Evolutionary conservation across 2,888 invertebrate genomes (phyloP).

Genomic region (Augochlorella aurata): DNA sequence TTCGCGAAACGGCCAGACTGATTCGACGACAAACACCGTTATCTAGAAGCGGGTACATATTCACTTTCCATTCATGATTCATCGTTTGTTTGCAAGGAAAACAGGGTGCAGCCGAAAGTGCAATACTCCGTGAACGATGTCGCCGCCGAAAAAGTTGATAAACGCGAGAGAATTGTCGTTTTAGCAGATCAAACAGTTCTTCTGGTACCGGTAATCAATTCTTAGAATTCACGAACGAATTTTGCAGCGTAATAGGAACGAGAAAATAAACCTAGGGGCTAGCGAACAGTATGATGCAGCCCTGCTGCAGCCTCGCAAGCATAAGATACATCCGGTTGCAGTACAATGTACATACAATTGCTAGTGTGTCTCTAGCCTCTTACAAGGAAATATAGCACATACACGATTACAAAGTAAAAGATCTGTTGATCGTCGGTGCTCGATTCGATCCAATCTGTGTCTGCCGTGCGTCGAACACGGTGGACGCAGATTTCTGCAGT

Average conservation of each 20-base stretch:
- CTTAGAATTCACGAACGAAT: not conserved
- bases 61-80: constrained; percentile 9
- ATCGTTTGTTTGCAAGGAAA: not conserved
- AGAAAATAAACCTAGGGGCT: not conserved
- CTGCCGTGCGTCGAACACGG: not conserved
- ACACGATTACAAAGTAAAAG: not conserved
- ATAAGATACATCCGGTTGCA: constrained; percentile 1
- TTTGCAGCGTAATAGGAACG: not conserved
- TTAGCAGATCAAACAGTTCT: not conserved
- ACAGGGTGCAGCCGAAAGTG: not conserved
- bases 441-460: not conserved
- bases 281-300: not conserved
- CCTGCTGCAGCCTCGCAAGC: not conserved
- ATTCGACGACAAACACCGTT: not conserved
- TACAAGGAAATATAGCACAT: not conserved
- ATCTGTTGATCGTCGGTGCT: not conserved
- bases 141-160: not conserved
- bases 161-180: not conserved
- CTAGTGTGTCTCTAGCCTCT: not conserved
- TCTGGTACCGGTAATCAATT: too few species aligned
- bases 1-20: not conserved
- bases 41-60: not conserved
- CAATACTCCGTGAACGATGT: not conserved
- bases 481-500: not conserved
- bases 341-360: constrained; percentile 2